Percentiles rank a stretch among this genome's conserved stretches.
Conservation (phyloP, 92 coral and sea anemone genomes). For the Parazoanthus atlanticus region DNA sequence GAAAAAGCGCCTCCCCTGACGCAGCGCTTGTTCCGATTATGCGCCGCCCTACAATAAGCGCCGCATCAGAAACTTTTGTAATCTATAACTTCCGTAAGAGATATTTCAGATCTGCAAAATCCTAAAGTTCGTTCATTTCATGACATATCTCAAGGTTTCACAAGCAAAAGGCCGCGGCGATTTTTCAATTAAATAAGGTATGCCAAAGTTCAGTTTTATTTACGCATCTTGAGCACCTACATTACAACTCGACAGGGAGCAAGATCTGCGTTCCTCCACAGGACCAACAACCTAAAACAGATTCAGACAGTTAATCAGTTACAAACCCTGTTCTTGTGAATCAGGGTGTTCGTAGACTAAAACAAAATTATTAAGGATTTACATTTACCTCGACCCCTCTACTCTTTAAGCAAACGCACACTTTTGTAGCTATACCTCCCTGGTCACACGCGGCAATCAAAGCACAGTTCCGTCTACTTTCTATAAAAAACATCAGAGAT, state of each 20-base stretch:
- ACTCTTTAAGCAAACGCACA: conserved; percentile 1
- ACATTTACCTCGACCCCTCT: conserved; percentile 34
- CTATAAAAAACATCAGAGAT: background rate
- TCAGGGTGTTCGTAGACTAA: background rate
- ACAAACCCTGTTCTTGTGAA: background rate
- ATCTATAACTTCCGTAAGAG: too few relatives aligned
- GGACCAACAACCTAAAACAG: conserved; percentile 24
- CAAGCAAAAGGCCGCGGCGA: too few relatives aligned
- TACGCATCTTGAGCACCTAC: background rate
- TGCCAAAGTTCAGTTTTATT: background rate
- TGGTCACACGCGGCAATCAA: conserved; percentile 23
- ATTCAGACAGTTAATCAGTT: background rate
- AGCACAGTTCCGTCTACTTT: conserved; percentile 7
- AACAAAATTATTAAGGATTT: background rate
- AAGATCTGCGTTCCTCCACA: background rate
- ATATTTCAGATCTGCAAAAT: too few relatives aligned
- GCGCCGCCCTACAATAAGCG: too few relatives aligned
- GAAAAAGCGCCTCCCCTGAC: too few relatives aligned
- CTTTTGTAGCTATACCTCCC: background rate
- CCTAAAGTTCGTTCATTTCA: too few relatives aligned
- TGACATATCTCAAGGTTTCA: too few relatives aligned
- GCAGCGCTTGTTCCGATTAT: too few relatives aligned
- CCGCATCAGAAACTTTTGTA: too few relatives aligned
- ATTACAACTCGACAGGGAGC: background rate
- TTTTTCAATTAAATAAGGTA: background rate